These are phyloP conservation scores for Prunella himalayana DNA, from an alignment of 2,113 vertebrate species.

Conservation along the genomic window DNA sequence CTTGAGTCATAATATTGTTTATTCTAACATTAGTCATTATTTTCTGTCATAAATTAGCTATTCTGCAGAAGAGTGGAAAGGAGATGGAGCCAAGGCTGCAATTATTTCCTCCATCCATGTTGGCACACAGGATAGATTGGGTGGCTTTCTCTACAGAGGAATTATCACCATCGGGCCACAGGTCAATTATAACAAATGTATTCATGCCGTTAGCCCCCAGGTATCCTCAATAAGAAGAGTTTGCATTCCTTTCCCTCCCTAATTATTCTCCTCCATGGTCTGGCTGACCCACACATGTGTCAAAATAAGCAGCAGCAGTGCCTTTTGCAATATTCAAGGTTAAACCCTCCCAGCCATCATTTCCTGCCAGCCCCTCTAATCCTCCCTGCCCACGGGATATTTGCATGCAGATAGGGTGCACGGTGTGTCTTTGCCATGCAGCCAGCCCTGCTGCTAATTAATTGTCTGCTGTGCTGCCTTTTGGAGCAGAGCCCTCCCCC, in stretches of 20 bases:
- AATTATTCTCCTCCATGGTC: conserved; percentile 37
- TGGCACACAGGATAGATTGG: conserved; percentile 46
- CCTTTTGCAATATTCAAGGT: conserved; percentile 25
- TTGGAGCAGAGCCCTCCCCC: neutral
- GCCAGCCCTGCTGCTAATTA: conserved; percentile 1
- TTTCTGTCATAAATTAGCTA: conserved; percentile 59
- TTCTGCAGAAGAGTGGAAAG: conserved; percentile 34
- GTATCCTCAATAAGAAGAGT: conserved; percentile 48
- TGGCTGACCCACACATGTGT: conserved; percentile 38
- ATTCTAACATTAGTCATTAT: conserved; percentile 68
- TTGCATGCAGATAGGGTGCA: conserved; percentile 1
- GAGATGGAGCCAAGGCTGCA: conserved; percentile 37
- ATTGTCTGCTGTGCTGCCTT: conserved; percentile 27
- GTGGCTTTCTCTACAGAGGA: conserved; percentile 32
- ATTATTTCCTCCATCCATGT: conserved; percentile 18
- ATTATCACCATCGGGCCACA: neutral
- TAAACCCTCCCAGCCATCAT: conserved; percentile 23
- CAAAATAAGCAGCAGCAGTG: neutral
- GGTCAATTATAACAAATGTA: conserved; percentile 61
- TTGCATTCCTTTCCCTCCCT: conserved; percentile 32
- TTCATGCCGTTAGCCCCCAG: conserved; percentile 39
- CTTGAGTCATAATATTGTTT: conserved; percentile 66
- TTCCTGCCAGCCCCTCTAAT: neutral
- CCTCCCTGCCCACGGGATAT: neutral
- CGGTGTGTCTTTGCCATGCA: neutral